Percentiles rank a stretch among this genome's conserved stretches.
These are phyloP conservation scores for Agelastica alni DNA, from an alignment of 2,888 invertebrate species.

Conservation along the genomic window DNA sequence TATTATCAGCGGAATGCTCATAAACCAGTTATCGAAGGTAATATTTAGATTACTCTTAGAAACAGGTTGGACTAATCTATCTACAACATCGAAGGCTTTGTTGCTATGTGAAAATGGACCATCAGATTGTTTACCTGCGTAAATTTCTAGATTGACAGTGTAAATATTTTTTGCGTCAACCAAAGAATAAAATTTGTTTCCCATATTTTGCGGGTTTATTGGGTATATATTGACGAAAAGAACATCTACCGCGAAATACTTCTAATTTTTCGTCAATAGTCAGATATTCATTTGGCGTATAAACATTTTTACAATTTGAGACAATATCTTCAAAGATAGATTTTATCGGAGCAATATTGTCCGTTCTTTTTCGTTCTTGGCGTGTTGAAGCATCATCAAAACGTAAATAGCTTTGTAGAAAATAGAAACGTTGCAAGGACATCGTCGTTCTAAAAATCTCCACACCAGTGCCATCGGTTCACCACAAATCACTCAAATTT, in stretches of 20 bases:
- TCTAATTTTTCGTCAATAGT: not conserved
- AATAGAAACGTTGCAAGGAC: constrained; percentile 2
- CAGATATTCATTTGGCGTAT: not conserved
- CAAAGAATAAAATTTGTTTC: constrained; percentile 1
- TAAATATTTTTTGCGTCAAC: constrained; percentile 10
- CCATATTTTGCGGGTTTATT: not conserved
- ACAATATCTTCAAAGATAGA: not conserved
- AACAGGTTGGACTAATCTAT: not conserved
- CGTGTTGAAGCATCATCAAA: not conserved
- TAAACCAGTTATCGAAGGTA: not conserved
- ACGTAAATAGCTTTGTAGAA: not conserved
- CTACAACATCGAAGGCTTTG: not conserved
- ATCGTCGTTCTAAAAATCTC: not conserved
- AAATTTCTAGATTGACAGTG: too few species aligned
- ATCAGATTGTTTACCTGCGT: not conserved
- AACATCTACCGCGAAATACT: not conserved
- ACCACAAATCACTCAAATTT: not conserved
- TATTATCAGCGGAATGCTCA: not conserved
- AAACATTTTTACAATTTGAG: constrained; percentile 2
- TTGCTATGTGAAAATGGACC: not conserved
- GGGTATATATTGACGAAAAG: not conserved
- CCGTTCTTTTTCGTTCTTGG: not conserved
- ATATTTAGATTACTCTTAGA: not conserved
- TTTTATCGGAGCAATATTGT: not conserved
- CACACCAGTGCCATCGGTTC: not conserved